These are phyloP conservation scores for Halocynthia aurantium DNA, from an alignment of 23 tunicate species.

Conservation along the genomic window DNA sequence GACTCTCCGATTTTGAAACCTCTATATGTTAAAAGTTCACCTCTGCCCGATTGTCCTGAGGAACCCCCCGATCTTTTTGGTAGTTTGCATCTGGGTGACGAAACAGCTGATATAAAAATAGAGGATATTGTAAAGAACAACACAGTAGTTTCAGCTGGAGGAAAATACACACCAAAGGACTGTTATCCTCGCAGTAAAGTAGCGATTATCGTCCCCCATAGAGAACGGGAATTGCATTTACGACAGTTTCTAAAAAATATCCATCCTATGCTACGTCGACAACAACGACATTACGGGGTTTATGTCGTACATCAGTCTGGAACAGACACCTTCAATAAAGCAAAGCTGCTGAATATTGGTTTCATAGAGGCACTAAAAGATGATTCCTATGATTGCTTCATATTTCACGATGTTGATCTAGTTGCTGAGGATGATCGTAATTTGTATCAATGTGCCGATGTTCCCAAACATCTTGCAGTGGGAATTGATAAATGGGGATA, in stretches of 20 bases:
- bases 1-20: too few species aligned
- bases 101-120: too few species aligned
- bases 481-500: slow-evolving; percentile 82
- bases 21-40: too few species aligned
- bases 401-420: slow-evolving; percentile 85
- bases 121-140: too few species aligned
- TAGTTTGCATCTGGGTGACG: too few species aligned
- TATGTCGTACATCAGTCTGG: slow-evolving; percentile 62
- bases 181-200: slow-evolving; percentile 57
- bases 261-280: slow-evolving; percentile 75
- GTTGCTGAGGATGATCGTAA: slow-evolving; percentile 74
- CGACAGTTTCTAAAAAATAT: slow-evolving; percentile 48
- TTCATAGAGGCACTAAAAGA: slow-evolving; percentile 55
- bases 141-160: neutral
- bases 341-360: slow-evolving; percentile 75
- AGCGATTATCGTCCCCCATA: slow-evolving; percentile 86
- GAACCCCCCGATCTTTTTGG: too few species aligned
- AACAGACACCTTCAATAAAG: slow-evolving; percentile 76
- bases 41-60: too few species aligned
- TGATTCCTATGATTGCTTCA: slow-evolving; percentile 57
- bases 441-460: slow-evolving; percentile 75
- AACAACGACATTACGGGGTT: slow-evolving; percentile 74
- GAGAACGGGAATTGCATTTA: slow-evolving; percentile 65
- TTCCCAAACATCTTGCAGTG: slow-evolving; percentile 70
- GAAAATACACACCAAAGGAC: slow-evolving; percentile 36